Conservation (phyloP, 2,888 invertebrate species). For the Sisyra nigra region DNA sequence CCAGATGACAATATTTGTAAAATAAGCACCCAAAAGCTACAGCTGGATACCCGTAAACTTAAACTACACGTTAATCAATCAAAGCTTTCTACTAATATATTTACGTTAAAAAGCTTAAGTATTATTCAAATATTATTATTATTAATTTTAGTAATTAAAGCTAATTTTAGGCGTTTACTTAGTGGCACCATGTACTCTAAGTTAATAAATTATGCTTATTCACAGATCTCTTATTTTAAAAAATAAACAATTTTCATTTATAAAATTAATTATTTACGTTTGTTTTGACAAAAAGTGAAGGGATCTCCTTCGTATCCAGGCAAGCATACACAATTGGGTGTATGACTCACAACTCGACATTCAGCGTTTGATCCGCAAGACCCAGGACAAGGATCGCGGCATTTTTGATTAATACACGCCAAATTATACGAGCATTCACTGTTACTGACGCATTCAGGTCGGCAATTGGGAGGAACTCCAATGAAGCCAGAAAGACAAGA, state of each 20-base stretch:
- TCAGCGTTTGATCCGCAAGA: slow-evolving; percentile 53
- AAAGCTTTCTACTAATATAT: no score
- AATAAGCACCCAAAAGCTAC: no score
- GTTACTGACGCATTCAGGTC: slow-evolving; percentile 50
- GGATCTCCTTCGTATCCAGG: slow-evolving; percentile 52
- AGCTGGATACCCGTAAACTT: no score
- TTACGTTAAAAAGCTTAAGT: no score
- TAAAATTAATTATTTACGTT: slow-evolving; percentile 16
- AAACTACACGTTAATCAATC: no score
- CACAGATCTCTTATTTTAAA: no score
- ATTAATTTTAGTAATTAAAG: no score
- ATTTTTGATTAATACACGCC: slow-evolving; percentile 52
- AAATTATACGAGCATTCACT: slow-evolving; percentile 46
- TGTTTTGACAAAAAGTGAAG: slow-evolving; percentile 40
- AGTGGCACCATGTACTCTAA: no score
- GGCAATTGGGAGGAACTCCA: slow-evolving; percentile 46
- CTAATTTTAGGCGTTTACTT: no score
- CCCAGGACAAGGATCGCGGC: slow-evolving; percentile 51
- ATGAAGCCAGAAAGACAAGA: slow-evolving; percentile 44
- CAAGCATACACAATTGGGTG: slow-evolving; percentile 46
- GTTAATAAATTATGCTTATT: slow-evolving; percentile 8
- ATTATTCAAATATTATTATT: no score
- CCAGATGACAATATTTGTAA: no score
- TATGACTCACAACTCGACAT: slow-evolving; percentile 58
- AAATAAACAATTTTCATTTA: no score